Conservation (phyloP, 2,888 invertebrate genomes). For the Anoncus sp. region DNA sequence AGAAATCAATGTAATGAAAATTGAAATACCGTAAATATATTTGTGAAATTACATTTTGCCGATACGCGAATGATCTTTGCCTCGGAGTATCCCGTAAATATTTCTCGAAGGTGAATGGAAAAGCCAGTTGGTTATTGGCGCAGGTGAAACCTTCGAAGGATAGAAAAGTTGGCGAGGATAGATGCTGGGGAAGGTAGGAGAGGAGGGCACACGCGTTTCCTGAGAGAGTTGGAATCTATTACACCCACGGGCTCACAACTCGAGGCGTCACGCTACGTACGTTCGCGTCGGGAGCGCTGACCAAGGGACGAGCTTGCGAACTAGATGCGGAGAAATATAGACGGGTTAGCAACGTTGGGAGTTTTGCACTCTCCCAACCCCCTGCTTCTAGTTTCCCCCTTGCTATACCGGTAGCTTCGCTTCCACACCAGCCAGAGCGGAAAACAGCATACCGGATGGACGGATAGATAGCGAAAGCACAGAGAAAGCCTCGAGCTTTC, state of each 20-base stretch:
- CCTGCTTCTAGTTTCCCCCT: conserved; percentile 47
- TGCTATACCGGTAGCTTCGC: conserved; percentile 34
- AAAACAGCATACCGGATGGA: conserved; percentile 43
- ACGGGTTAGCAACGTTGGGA: conserved; percentile 5
- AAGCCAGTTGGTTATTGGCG: neutral
- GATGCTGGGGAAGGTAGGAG: neutral
- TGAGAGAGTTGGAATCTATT: conserved; percentile 67
- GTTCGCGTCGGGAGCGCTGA: conserved; percentile 62
- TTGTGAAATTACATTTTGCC: neutral
- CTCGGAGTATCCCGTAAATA: neutral
- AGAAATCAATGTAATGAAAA: too few species aligned
- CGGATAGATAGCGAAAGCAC: conserved; percentile 32
- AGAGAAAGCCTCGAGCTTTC: conserved; percentile 4
- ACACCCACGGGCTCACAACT: conserved; percentile 68
- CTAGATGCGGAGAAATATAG: conserved; percentile 49
- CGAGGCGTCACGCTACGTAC: conserved; percentile 69
- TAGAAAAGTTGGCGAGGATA: conserved; percentile 45
- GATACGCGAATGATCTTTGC: neutral
- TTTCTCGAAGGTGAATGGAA: conserved; percentile 4
- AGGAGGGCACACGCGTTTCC: conserved; percentile 49
- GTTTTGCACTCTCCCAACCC: conserved; percentile 56
- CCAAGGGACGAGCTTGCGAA: conserved; percentile 63
- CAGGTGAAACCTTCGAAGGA: conserved; percentile 10
- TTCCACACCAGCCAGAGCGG: conserved; percentile 40
- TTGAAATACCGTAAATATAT: too few species aligned